Conservation (phyloP, 2,113 vertebrate species). For the Charina bottae region DNA sequence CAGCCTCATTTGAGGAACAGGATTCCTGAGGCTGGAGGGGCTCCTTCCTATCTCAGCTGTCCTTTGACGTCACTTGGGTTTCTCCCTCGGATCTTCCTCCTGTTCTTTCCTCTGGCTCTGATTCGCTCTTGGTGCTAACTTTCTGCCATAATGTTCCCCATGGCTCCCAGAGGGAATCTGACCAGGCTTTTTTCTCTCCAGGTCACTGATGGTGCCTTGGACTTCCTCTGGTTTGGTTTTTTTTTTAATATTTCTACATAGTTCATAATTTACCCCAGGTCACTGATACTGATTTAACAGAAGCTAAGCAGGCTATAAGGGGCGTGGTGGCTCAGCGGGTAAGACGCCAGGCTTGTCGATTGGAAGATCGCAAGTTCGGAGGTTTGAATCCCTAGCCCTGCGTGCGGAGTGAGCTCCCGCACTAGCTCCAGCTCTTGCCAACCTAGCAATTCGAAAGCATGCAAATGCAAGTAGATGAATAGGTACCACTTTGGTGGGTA, state of each 20-base stretch:
- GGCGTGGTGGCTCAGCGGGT: too few relatives aligned
- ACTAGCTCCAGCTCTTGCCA: too few relatives aligned
- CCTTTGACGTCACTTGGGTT: neutral
- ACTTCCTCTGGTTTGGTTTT: neutral
- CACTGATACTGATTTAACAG: neutral
- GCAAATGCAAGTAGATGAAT: too few relatives aligned
- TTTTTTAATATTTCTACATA: neutral
- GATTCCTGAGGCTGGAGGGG: too few relatives aligned
- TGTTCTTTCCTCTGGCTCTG: neutral
- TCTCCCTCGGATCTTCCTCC: neutral
- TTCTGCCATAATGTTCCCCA: neutral
- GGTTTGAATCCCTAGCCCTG: too few relatives aligned
- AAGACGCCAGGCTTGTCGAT: too few relatives aligned
- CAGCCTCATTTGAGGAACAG: neutral
- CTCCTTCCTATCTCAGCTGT: neutral
- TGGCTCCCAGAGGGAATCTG: neutral
- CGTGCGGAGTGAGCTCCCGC: too few relatives aligned
- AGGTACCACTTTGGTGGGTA: too few relatives aligned
- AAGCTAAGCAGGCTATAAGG: neutral
- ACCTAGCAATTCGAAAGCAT: too few relatives aligned
- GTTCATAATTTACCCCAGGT: neutral
- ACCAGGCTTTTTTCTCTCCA: neutral
- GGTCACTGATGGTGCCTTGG: neutral
- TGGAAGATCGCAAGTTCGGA: too few relatives aligned
- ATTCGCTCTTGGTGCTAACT: neutral